Conservation (phyloP, 2,113 vertebrate species). For the Rhea pennata region DNA sequence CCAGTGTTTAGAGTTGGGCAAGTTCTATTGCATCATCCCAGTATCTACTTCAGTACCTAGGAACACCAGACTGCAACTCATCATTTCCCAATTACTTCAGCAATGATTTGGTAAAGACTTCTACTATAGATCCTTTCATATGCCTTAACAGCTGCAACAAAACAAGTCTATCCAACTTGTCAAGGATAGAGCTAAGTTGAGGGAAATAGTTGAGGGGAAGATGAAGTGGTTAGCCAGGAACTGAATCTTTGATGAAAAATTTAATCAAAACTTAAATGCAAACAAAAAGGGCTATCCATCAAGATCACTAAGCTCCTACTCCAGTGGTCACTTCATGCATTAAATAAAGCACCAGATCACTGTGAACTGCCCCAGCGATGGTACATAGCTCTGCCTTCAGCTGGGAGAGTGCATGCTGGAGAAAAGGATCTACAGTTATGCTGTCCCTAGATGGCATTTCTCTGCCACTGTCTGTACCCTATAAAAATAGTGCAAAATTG, state of each 20-base stretch:
- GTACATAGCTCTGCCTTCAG: neutral
- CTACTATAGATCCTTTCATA: neutral
- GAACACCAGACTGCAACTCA: neutral
- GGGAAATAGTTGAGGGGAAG: neutral
- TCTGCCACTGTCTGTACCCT: neutral
- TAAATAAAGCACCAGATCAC: conserved; percentile 26
- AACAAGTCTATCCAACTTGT: neutral
- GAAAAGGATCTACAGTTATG: neutral
- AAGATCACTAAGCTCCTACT: neutral
- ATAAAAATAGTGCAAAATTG: neutral
- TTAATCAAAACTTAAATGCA: conserved; percentile 37
- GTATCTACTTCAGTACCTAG: neutral
- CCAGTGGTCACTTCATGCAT: neutral
- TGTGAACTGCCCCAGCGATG: neutral
- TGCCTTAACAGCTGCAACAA: neutral
- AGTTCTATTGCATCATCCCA: neutral
- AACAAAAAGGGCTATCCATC: conserved; percentile 25
- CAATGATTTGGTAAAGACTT: neutral
- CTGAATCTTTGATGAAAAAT: conserved; percentile 47
- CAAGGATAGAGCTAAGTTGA: neutral
- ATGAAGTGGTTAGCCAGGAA: conserved; percentile 31
- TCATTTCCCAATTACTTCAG: neutral
- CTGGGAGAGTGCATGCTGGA: neutral
- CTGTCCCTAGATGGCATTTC: neutral
- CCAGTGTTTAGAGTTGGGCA: neutral